phyloP scores from a whole-genome alignment of 2,888 invertebrate genomes.

The Eubasilissa splendida region DNA sequence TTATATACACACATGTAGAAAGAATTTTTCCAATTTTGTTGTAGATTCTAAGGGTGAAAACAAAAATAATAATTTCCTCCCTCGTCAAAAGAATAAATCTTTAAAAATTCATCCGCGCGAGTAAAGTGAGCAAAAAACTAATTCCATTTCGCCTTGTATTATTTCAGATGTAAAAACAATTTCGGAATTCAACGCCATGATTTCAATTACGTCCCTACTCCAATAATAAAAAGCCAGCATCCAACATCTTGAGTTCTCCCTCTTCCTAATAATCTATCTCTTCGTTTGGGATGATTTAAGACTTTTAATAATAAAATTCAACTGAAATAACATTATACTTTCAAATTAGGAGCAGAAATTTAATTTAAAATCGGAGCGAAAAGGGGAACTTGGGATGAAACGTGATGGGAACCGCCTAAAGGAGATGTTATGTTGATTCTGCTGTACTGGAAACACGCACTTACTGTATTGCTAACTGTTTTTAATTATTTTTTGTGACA shows the following conservation, averaged over 20 bases:
- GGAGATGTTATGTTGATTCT: slow-evolving; percentile 31
- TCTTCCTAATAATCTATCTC: slow-evolving; percentile 49
- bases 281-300: slow-evolving; percentile 70
- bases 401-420: slow-evolving; percentile 24
- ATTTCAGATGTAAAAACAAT: slow-evolving; percentile 55
- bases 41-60: background rate
- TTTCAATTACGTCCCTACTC: slow-evolving; percentile 40
- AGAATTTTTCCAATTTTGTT: too few species aligned
- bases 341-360: slow-evolving; percentile 76
- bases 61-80: slow-evolving; percentile 14
- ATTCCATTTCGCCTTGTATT: slow-evolving; percentile 35
- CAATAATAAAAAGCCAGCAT: slow-evolving; percentile 48
- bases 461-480: too few species aligned
- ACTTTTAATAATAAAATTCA: slow-evolving; percentile 75
- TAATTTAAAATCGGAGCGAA: slow-evolving; percentile 71
- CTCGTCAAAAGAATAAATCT: slow-evolving; percentile 10
- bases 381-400: slow-evolving; percentile 31
- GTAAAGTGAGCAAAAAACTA: slow-evolving; percentile 17
- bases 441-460: slow-evolving; percentile 9
- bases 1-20: too few species aligned
- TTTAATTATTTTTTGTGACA: too few species aligned
- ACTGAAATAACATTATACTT: slow-evolving; percentile 76
- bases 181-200: slow-evolving; percentile 41
- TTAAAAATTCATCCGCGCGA: background rate
- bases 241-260: slow-evolving; percentile 49